phyloP scores from a whole-genome alignment of 2,797 vertebrate genomes.

The Crocodylus rhombifer region DNA sequence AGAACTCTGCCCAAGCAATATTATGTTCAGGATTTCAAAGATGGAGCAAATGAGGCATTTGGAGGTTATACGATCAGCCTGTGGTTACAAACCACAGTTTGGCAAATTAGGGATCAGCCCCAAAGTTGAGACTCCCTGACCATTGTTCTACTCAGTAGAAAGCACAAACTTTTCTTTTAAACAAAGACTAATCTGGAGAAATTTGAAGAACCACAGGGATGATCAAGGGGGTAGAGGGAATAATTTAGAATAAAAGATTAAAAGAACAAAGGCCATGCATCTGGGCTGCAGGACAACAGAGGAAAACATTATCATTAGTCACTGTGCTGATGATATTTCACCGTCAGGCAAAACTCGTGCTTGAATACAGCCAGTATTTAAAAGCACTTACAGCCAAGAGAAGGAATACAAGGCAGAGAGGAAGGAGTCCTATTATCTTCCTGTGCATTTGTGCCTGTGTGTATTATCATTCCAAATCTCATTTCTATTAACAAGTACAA shows the following conservation, averaged over 20 bases:
- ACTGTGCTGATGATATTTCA: constrained; percentile 44
- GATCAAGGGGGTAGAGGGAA: constrained; percentile 52
- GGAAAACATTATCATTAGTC: constrained; percentile 59
- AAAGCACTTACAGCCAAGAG: background rate
- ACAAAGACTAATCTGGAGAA: constrained; percentile 45
- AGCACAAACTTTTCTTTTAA: background rate
- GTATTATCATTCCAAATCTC: background rate
- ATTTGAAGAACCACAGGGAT: constrained; percentile 59
- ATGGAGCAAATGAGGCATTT: background rate
- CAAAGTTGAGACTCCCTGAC: background rate
- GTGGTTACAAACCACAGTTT: fast-evolving
- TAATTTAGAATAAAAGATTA: constrained; percentile 65
- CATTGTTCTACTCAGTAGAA: background rate
- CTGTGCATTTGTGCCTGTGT: background rate
- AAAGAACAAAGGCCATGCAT: constrained; percentile 60
- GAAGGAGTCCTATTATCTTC: background rate
- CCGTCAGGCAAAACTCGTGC: constrained; percentile 34
- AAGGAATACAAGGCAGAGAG: fast-evolving
- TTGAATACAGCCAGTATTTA: constrained; percentile 4
- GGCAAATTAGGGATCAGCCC: background rate
- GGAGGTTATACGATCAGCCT: background rate
- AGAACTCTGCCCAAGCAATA: background rate
- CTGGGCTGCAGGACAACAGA: constrained; percentile 36
- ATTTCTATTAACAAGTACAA: background rate
- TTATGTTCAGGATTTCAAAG: background rate